Evolutionary conservation across 2,113 vertebrate genomes (phyloP), one percentile per base, ranked within the genome.

Genomic region (Vicugna pacos): DNA sequence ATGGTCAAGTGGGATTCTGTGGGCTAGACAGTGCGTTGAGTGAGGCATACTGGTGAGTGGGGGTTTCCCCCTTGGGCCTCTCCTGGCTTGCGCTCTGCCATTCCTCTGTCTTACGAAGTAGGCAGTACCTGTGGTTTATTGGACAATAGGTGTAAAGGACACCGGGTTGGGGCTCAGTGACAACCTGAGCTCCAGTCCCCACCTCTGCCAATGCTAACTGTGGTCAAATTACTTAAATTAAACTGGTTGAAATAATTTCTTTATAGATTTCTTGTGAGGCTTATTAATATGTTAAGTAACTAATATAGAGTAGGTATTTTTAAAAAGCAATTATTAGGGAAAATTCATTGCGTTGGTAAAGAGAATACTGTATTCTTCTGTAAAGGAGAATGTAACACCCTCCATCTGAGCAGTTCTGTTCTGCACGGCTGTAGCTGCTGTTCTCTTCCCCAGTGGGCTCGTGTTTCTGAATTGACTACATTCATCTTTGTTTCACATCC

Each of bases 401-500:
- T 65, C 73, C 67, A 15, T 62, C 62, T 65, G 52, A 67, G 80
- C 75, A 73, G 46, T 48, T 86, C 28, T 38, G 35, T 80, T 87
- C 52, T 65, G 28, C 50, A 65, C 91, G 92, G 93, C 69, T 95
- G 50, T n/a, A 12, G 90, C 73, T 60, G 24, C 82, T 73, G 86
- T 50, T 72, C 65, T 58, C 64, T 52, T 88, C 52, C 81, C 69
- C 70, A 52, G 0, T 0, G 32, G 60, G 91, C 46, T 92, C 50
- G 38, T 67, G 65, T 72, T 90, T 88, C 93, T 95, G 46, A 92
- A 77, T 42, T 80, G 62, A 89, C 79, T 75, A 52, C 65, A 79
- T 79, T 85, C 87, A 93, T 72, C 87, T 93, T 73, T 86, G 67
- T 87, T 81, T 89, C 88, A 67, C 70, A 84, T 84, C 76, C 82